phyloP scores from a whole-genome alignment of 2,113 vertebrate species.

The Anthoscopus minutus region DNA sequence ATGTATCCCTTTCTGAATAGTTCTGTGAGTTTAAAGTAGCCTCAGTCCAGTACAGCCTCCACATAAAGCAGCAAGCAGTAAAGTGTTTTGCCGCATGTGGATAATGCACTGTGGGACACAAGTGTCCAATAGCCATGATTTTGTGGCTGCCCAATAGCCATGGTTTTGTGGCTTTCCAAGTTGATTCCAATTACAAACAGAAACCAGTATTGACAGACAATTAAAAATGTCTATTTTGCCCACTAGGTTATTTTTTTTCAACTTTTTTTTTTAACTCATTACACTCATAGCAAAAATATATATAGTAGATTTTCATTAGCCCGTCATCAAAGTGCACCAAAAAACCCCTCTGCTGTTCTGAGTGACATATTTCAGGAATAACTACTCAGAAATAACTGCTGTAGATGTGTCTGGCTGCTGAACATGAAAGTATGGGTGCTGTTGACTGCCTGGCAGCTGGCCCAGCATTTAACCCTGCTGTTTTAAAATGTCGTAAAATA shows the following conservation, averaged over 20 bases:
- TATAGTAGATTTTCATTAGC: conserved; percentile 48
- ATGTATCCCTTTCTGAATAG: not conserved
- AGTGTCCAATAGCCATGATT: not conserved
- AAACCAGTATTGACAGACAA: conserved; percentile 6
- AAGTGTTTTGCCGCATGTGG: not conserved
- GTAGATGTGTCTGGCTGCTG: conserved; percentile 64
- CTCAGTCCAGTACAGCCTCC: not conserved
- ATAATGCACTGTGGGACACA: not conserved
- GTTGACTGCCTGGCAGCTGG: conserved; percentile 67
- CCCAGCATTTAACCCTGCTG: conserved; percentile 72
- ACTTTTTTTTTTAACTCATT: not conserved
- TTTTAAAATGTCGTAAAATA: conserved; percentile 75
- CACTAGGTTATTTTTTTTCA: not conserved
- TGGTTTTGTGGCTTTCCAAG: not conserved
- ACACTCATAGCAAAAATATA: not conserved
- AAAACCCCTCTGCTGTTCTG: conserved; percentile 40
- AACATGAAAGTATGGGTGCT: conserved; percentile 73
- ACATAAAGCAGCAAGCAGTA: not conserved
- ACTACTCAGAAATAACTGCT: conserved; percentile 53
- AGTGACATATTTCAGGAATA: conserved; percentile 57
- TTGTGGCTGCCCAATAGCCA: not conserved
- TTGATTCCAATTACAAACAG: not conserved
- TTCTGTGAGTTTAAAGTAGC: not conserved
- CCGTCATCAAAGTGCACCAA: conserved; percentile 33
- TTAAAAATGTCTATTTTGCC: not conserved